Evolutionary conservation across 2,113 vertebrate species (phyloP).

Genomic region (Erythrolamprus reginae): DNA sequence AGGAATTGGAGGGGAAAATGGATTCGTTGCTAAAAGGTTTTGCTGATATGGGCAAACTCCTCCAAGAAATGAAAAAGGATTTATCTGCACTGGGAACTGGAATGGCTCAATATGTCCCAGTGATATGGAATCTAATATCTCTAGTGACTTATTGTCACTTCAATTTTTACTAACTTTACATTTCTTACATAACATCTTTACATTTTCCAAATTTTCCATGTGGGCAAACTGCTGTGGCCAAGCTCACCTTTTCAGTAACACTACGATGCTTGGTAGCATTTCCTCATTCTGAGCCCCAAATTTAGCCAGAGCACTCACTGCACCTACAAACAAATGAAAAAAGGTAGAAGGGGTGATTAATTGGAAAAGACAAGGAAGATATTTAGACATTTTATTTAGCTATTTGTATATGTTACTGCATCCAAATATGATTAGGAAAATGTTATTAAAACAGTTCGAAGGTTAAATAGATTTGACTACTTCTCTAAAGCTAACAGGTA

Average conservation of each 20-base stretch:
- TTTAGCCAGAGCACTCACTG: slow-evolving; percentile 79
- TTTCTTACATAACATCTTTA: neutral
- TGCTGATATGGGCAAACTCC: too few relatives aligned
- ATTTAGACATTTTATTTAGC: neutral
- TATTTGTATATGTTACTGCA: neutral
- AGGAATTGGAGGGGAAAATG: too few relatives aligned
- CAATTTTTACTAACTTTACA: neutral
- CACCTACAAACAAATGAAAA: slow-evolving; percentile 55
- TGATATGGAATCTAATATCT: neutral
- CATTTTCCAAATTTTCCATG: neutral
- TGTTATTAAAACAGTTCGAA: neutral
- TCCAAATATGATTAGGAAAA: neutral
- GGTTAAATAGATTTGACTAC: neutral
- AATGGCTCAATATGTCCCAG: neutral
- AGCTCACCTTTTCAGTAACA: slow-evolving; percentile 73
- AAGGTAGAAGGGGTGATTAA: neutral
- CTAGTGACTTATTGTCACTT: neutral
- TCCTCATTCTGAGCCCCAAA: slow-evolving; percentile 82
- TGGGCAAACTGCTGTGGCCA: neutral
- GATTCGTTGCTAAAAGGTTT: too few relatives aligned
- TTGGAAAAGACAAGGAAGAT: slow-evolving; percentile 19
- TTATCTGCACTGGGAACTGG: too few relatives aligned
- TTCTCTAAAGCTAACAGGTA: neutral
- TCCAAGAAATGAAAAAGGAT: too few relatives aligned
- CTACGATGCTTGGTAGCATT: slow-evolving; percentile 77